Evolutionary conservation across 2,888 invertebrate species (phyloP), one percentile per base, ranked within the genome.

Genomic region (Acrobasis repandana): DNA sequence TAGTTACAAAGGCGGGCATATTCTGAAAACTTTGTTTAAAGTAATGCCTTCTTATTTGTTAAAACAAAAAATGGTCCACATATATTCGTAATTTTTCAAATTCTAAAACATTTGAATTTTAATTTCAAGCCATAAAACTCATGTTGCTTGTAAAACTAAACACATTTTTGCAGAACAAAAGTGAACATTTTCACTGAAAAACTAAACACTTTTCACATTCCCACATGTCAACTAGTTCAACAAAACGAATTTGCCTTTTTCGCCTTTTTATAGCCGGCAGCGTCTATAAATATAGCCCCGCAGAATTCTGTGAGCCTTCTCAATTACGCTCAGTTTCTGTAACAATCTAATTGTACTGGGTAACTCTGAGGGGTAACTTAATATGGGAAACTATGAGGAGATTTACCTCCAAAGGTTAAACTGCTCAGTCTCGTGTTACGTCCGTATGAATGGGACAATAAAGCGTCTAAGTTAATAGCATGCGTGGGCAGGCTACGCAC

Each of bases 381-480:
- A 77, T 80, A 77, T 74, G 73, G 67, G 67, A 60, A 61, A 65
- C 64, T 62, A 65, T 70, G 71, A 71, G 71, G 73, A 77, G 75
- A 77, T 77, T 76, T 75, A 76, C 76, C 72, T 76, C 68, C 73
- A 77, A 75, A 84, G 80, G 80, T 85, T 79, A 80, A 76, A 74
- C 70, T 74, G 74, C 75, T 80, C 76, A 75, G 79, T 82, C 75
- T 85, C 82, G 74, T 76, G 84, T 86, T 84, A 80, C 82, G 71
- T 65, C 73, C 57, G 38, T 74, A 81, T 86, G 86, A 88, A 88
- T 86, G 85, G 77, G 80, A 76, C 83, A 75, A 90, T 91, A 91
- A 90, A 90, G 79, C 75, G 78, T 75, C 77, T 73, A 75, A 81
- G 78, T 85, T 88, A 86, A 88, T 85, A 80, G 82, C 77, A 64